phyloP scores from a whole-genome alignment of 2,797 vertebrate genomes.

The Pteropus rufus region DNA sequence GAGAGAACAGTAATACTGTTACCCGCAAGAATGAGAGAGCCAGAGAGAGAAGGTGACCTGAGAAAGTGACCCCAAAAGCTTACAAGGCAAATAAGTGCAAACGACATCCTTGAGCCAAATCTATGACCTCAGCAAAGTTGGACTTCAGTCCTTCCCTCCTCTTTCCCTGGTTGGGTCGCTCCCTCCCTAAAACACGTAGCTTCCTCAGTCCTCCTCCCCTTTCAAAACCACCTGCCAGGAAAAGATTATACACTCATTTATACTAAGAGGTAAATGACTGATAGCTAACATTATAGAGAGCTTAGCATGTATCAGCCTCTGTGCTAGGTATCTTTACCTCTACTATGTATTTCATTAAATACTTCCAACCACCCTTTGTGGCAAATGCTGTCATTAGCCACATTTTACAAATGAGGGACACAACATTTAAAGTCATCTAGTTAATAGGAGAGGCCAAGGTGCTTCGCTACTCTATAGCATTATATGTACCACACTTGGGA shows the following conservation, averaged over 20 bases:
- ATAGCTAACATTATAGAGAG: not conserved
- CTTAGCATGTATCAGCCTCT: too few species aligned
- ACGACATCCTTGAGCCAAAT: not conserved
- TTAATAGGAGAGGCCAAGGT: not conserved
- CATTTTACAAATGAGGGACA: not conserved
- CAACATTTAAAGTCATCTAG: not conserved
- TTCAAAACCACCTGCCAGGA: not conserved
- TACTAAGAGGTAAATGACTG: not conserved
- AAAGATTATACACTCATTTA: not conserved
- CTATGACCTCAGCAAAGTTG: not conserved
- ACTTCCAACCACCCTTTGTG: not conserved
- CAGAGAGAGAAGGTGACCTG: not conserved
- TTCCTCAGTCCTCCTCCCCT: not conserved
- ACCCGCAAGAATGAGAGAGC: not conserved
- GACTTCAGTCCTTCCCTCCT: not conserved
- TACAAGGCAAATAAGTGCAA: not conserved
- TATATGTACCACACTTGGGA: not conserved
- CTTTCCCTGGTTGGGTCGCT: not conserved
- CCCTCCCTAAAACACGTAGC: not conserved
- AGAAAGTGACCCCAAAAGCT: not conserved
- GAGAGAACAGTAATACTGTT: not conserved
- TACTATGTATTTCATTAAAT: not conserved
- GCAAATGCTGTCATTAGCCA: not conserved
- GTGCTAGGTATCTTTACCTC: not conserved
- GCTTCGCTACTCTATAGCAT: too few species aligned